Base-by-base conservation (phyloP, 2,888 invertebrate species). In the Melinopterus prodromus region DNA sequence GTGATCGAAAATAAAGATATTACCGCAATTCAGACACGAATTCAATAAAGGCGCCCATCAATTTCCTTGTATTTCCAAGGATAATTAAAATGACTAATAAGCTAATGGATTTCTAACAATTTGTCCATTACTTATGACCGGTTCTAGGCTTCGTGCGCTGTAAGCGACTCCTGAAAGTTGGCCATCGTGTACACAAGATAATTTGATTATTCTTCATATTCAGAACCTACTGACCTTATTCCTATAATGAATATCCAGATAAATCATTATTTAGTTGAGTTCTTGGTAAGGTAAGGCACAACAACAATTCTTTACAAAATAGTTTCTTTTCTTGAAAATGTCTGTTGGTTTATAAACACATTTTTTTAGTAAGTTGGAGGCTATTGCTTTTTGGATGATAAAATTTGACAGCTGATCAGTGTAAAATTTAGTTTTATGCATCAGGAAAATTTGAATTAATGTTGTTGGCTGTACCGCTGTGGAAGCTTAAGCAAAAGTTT, bases 101-200 rank as follows among this genome's bases (percentile, higher is more conserved):
- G 74, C 74, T 74, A 74, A 74, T 74, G 74, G 74, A 74, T 74
- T 74, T 74, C 37, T 74, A 74, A 37, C 74, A 74, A 36, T 74
- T 74, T 37, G 74, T 74, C 35, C 37, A 12, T 53, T 53, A 53
- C 9, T 53, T 53, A 53, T 53, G 53, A 53, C 53, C 53, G 53
- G 53, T 53, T 53, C 53, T 9, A 53, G 53, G 12, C 53, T 53
- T 53, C 53, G 53, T 53, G 53, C 53, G 9, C 7, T 53, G 12
- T 7, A 12, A 53, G 12, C 7, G 53, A 9, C 53, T 53, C 9
- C 12, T 9, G 53, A 53, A 53, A 53, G 53, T 53, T 53, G 53
- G 12, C 53, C 53, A 53, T 53, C 53, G 53, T 12, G 53, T 53
- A 53, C 53, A 53, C 53, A 53, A 53, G 12, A 53, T 53, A 7